These are phyloP conservation scores for Tromatobia lineatoria DNA, from an alignment of 2,888 invertebrate genomes.

Conservation along the genomic window DNA sequence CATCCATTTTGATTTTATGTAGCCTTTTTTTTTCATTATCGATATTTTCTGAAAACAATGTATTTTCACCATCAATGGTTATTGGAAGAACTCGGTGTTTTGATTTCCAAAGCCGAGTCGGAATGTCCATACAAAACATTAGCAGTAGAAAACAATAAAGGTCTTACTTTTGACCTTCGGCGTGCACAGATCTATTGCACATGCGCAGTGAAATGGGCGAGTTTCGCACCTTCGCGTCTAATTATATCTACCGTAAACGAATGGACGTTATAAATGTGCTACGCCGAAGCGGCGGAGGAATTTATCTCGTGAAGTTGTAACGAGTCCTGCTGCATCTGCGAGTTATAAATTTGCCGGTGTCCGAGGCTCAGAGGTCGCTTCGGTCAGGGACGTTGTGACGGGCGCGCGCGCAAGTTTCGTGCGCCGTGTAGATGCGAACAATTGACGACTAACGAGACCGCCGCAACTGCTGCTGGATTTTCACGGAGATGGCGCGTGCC, in stretches of 20 bases:
- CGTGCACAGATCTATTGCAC: too few relatives aligned
- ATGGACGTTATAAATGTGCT: conserved; percentile 38
- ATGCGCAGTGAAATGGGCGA: background rate
- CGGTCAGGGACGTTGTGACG: conserved; percentile 60
- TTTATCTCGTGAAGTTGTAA: conserved; percentile 39
- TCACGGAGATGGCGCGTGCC: conserved; percentile 70
- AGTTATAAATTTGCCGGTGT: conserved; percentile 57
- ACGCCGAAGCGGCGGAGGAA: conserved; percentile 19
- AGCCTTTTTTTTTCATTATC: too few relatives aligned
- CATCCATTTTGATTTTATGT: too few relatives aligned
- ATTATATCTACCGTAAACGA: conserved; percentile 42
- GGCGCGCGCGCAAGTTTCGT: conserved; percentile 17
- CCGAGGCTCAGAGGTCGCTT: conserved; percentile 58
- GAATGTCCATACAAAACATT: too few relatives aligned
- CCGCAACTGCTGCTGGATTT: conserved; percentile 41
- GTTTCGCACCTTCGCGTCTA: conserved; percentile 27
- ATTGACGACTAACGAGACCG: conserved; percentile 76
- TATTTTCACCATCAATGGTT: too few relatives aligned
- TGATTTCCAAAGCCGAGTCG: too few relatives aligned
- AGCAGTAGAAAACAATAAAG: background rate
- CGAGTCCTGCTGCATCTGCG: conserved; percentile 62
- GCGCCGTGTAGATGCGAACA: conserved; percentile 68
- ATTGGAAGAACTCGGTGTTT: too few relatives aligned
- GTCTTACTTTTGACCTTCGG: background rate
- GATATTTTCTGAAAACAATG: too few relatives aligned